Evolutionary conservation across 2,797 vertebrate genomes (phyloP), one percentile per base, ranked within the genome.

Genomic region (Anolis apletophallus): DNA sequence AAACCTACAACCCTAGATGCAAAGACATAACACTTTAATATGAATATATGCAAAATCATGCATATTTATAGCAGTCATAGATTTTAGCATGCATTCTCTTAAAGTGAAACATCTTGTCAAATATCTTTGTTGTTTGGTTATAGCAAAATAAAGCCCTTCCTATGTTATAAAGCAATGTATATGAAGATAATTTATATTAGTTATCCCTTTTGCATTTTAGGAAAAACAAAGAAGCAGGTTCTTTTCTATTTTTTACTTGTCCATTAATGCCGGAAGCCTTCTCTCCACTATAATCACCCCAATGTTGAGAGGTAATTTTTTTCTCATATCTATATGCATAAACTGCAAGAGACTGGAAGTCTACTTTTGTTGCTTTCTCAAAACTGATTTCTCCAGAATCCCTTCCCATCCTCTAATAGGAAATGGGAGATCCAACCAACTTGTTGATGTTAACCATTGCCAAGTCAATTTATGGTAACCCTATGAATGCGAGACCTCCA

Each of bases 201-300:
- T 52, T 50, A 79, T 84, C 73, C 78, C 71, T 1, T 93, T 90
- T 94, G 82, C 81, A 84, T 80, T 95, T 13, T 93, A 99, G 98
- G 97, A 98, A 74, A 97, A 91, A 14, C 98, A 98, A 95, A 97
- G 98, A 91, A 96, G 95, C 84, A 96, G 95, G 0, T 99, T 99
- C 95, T 99, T 99, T 94, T 99, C 99, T 54, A 97, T 99, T 16
- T 99, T 98, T 95, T 99, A 99, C 91, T 93, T 99, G 91, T 97
- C 98, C 88, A 98, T 99, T 93, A 99, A 99, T 77, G 97, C 97
- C 83, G 99, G 98, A 88, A 99, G 98, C 95, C 97, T 99, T 80
- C 81, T 99, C 12, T 99, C 98, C 19, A 99, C 98, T 5, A 95
- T 99, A 87, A 95, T 99, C 93, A 99, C 98, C 0, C 98, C 99